Base-by-base conservation (phyloP, 2,888 invertebrate species). In the Catotricha subobsoleta region DNA sequence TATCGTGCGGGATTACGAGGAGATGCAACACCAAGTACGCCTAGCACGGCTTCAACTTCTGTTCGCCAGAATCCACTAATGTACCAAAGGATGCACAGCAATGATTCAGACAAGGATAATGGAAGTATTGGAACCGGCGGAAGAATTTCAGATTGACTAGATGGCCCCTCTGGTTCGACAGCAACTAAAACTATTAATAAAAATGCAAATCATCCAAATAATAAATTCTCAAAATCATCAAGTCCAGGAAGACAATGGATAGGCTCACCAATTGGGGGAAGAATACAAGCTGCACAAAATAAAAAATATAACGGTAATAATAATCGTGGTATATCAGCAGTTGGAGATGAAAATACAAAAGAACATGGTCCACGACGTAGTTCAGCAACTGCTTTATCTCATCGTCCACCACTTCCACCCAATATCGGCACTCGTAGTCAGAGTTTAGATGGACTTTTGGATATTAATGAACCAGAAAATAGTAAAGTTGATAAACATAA, bases 11-110 rank as follows among this genome's bases (percentile, higher is more conserved):
- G 65, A 27, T 43, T 47, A 28, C 65, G 65, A 48, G 70, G 69
- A 28, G 76, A 78, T 50, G 71, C 72, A 40, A 70, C 76, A 12
- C 77, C 78, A 1, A 74, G 74, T 42, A 83, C 83, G 15, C 84
- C 84, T 2, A 72, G 76, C 38, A 75, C 74, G 46, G 72, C 76
- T 4, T 67, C 71, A 45, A 71, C 77, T 46, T 71, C 69, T 33
- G 40, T 37, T 8, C 67, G 78, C 45, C 76, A 75, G 43, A 45
- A 50, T 46, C 76, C 76, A 29, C 80, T 80, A 7, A 74, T 66
- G 54, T 87, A 82, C 66, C 84, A 84, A 60, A 71, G 87, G 52
- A 84, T 84, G 78, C 79, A 80, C 62, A 86, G 84, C 57, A 84
- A 80, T 59, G 86, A 87, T 58, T 82, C 81, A 52, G 71, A 80